Evolutionary conservation across 2,113 vertebrate genomes (phyloP).

Genomic region (Verasper variegatus): DNA sequence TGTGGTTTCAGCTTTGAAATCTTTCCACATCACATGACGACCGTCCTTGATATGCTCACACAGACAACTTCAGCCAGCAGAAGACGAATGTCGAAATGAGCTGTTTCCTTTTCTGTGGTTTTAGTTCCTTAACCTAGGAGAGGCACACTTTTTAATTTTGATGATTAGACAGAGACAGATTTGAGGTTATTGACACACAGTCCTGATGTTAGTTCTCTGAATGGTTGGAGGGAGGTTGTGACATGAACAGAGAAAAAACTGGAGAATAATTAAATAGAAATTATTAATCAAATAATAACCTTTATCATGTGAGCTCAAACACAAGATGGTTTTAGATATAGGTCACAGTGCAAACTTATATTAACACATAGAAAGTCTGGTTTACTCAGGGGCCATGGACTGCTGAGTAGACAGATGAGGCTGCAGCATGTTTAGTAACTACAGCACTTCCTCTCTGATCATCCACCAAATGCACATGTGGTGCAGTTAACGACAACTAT

Average conservation of each 20-base stretch:
- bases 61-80: constrained; percentile 63
- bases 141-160: constrained; percentile 34
- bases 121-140: constrained; percentile 72
- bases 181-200: constrained; percentile 13
- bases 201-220: not conserved
- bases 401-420: constrained; percentile 59
- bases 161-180: constrained; percentile 54
- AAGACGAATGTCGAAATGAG: constrained; percentile 57
- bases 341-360: not conserved
- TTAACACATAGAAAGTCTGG: constrained; percentile 23
- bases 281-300: not conserved
- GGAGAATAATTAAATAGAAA: not conserved
- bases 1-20: constrained; percentile 56
- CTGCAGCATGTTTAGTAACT: constrained; percentile 39
- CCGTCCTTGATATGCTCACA: constrained; percentile 56
- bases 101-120: constrained; percentile 74
- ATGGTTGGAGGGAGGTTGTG: not conserved
- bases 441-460: constrained; percentile 49
- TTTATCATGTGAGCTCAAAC: not conserved
- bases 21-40: constrained; percentile 69
- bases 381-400: constrained; percentile 29
- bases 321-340: not conserved
- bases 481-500: not conserved
- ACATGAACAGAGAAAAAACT: not conserved
- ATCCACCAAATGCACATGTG: not conserved